Conservation (phyloP, 1,140 invertebrate species). For the Calosoma granatense region DNA sequence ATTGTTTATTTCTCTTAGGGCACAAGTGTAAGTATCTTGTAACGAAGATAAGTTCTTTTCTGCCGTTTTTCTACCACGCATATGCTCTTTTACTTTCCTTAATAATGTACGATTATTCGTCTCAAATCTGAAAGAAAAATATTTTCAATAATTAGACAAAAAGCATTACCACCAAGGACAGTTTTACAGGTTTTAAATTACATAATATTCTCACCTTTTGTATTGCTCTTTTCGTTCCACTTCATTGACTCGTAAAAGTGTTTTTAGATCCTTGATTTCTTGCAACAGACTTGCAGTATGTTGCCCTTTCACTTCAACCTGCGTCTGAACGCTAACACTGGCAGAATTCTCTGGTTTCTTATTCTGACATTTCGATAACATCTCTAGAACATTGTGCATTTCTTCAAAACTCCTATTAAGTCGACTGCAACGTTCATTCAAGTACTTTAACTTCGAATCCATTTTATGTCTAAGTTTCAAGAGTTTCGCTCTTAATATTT, state of each 20-base stretch:
- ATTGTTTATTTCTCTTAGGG: background rate
- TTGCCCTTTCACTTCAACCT: background rate
- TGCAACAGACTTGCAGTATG: background rate
- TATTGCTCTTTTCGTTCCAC: slow-evolving; percentile 6
- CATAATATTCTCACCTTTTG: background rate
- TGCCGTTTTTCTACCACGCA: slow-evolving; percentile 25
- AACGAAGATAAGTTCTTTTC: slow-evolving; percentile 22
- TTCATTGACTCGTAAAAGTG: background rate
- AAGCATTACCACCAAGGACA: too few relatives aligned
- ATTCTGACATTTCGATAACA: background rate
- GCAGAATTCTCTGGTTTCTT: background rate
- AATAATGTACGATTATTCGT: slow-evolving; percentile 27
- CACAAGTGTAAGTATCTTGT: background rate
- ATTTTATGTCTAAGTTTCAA: background rate
- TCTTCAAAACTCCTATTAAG: background rate
- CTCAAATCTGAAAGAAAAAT: slow-evolving; percentile 16
- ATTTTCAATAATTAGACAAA: background rate
- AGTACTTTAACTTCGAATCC: background rate
- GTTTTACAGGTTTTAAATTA: too few relatives aligned
- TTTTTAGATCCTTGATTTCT: slow-evolving; percentile 6
- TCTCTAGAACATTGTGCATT: background rate
- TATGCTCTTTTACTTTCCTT: slow-evolving; percentile 28
- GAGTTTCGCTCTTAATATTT: background rate
- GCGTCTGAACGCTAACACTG: background rate
- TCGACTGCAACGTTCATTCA: background rate